phyloP scores from a whole-genome alignment of 2,888 invertebrate genomes.

The Agrochola circellaris region DNA sequence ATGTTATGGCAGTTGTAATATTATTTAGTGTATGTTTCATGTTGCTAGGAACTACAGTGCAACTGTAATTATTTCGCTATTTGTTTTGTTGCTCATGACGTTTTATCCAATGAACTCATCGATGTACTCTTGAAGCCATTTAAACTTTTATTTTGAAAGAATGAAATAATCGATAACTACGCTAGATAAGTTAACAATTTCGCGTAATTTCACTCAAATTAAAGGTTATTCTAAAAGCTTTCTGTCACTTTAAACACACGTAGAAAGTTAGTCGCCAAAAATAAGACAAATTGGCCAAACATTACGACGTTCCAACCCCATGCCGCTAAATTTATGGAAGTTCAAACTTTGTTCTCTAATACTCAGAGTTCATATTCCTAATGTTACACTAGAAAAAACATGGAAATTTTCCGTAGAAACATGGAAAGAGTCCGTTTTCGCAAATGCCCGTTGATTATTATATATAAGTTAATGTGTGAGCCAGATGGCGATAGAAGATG shows the following conservation, averaged over 20 bases:
- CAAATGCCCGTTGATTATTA: constrained; percentile 56
- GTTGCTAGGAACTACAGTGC: background rate
- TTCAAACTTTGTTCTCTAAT: background rate
- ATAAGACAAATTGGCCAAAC: constrained; percentile 33
- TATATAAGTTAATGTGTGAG: constrained; percentile 36
- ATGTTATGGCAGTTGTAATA: constrained; percentile 2
- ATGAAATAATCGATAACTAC: too few species aligned
- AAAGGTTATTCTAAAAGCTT: background rate
- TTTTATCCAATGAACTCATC: background rate
- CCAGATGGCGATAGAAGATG: constrained; percentile 46
- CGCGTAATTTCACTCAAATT: background rate
- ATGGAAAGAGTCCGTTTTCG: constrained; percentile 32
- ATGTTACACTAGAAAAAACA: constrained; percentile 12
- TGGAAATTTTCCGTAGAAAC: constrained; percentile 26
- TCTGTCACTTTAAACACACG: background rate
- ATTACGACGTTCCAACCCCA: constrained; percentile 5
- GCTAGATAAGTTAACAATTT: background rate
- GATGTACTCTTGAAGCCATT: background rate
- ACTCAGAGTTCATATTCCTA: constrained; percentile 28
- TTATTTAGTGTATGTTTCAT: background rate
- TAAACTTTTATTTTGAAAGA: too few species aligned
- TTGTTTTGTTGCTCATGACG: background rate
- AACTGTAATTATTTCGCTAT: background rate
- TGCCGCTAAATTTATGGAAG: background rate
- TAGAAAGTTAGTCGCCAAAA: constrained; percentile 19